phyloP scores from a whole-genome alignment of 2,888 invertebrate species.

The Exephanes ischioxanthus region DNA sequence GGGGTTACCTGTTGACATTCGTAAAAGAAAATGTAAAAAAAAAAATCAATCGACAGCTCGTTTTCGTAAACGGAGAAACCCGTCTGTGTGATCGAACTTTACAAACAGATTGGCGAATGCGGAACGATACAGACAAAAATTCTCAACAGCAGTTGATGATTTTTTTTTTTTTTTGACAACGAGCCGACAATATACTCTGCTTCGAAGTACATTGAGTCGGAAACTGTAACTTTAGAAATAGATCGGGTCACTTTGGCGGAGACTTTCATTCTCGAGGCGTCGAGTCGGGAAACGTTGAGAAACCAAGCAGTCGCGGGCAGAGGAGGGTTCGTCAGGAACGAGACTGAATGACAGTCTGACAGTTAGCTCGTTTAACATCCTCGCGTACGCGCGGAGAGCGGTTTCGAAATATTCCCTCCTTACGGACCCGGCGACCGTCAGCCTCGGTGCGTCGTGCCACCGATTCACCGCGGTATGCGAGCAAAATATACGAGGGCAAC shows the following conservation, averaged over 20 bases:
- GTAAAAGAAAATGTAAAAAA: conserved; percentile 76
- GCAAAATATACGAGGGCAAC: conserved; percentile 74
- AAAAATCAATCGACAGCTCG: conserved; percentile 70
- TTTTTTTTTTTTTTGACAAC: not conserved
- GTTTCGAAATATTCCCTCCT: conserved; percentile 77
- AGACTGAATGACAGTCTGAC: conserved; percentile 81
- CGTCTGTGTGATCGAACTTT: conserved; percentile 52
- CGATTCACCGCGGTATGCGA: conserved; percentile 78
- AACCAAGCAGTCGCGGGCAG: conserved; percentile 57
- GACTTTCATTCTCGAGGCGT: conserved; percentile 59
- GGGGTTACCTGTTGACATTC: conserved; percentile 75
- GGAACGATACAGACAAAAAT: conserved; percentile 66
- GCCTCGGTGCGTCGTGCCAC: conserved; percentile 65
- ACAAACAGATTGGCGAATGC: conserved; percentile 55
- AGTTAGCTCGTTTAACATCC: conserved; percentile 83
- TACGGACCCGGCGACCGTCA: conserved; percentile 48
- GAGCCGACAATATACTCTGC: not conserved
- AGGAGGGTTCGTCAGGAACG: conserved; percentile 63
- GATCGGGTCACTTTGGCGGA: conserved; percentile 76
- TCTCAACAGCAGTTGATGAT: conserved; percentile 76
- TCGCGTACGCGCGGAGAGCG: conserved; percentile 69
- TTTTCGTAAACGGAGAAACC: conserved; percentile 74
- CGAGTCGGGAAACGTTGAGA: conserved; percentile 63
- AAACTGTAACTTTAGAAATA: conserved; percentile 78
- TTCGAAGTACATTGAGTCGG: conserved; percentile 58